Evolutionary conservation across 2,888 invertebrate genomes (phyloP).

Genomic region (Amorpha juglandis): DNA sequence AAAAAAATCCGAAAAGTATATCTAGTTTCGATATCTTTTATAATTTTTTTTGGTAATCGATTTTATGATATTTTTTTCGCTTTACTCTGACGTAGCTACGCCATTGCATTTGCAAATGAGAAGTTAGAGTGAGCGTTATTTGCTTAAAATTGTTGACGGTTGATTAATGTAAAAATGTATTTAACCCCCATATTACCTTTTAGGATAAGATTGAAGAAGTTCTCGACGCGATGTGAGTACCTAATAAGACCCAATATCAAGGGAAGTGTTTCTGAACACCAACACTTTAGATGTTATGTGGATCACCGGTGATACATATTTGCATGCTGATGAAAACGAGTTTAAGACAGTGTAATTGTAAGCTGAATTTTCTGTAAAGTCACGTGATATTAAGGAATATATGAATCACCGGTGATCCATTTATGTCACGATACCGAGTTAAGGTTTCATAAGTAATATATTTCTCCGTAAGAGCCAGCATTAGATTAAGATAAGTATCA

Average conservation of each 20-base stretch:
- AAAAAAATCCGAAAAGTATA: too few species aligned
- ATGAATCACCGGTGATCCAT: background rate
- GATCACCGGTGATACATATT: background rate
- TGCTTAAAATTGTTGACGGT: conserved; percentile 70
- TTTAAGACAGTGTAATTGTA: background rate
- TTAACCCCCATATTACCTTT: conserved; percentile 69
- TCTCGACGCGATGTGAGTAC: background rate
- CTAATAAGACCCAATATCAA: background rate
- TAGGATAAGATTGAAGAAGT: conserved; percentile 51
- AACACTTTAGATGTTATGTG: background rate
- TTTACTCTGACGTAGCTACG: background rate
- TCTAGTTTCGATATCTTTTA: too few species aligned
- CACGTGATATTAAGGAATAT: background rate
- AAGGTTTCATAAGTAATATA: background rate
- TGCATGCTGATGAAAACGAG: too few species aligned
- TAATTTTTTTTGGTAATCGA: background rate
- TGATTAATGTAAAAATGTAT: conserved; percentile 70
- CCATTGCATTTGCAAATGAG: background rate
- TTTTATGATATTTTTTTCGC: background rate
- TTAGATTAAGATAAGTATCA: background rate
- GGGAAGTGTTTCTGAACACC: background rate
- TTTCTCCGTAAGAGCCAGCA: too few species aligned
- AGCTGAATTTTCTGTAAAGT: background rate
- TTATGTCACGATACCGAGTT: too few species aligned
- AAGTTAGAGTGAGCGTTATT: background rate